phyloP scores from a whole-genome alignment of 2,888 invertebrate genomes.

The Agelastica alni region DNA sequence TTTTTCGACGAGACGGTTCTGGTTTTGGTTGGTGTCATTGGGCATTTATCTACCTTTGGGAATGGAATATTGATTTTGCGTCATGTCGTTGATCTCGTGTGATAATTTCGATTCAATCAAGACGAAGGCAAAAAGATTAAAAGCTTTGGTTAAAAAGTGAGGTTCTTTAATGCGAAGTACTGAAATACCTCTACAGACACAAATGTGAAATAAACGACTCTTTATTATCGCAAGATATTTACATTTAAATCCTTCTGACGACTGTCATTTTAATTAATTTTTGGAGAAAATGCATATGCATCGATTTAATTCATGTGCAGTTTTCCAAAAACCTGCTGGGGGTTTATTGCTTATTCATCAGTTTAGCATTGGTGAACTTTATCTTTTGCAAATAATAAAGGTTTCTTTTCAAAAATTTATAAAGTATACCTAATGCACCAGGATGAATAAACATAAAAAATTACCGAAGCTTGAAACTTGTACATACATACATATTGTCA shows the following conservation, averaged over 20 bases:
- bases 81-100: slow-evolving; percentile 28
- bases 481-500: no score
- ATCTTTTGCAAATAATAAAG: no score
- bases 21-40: slow-evolving; percentile 9
- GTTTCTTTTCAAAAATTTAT: no score
- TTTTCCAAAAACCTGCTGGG: no score
- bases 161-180: slow-evolving; percentile 15
- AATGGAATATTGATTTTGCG: slow-evolving; percentile 26
- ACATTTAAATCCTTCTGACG: slow-evolving; percentile 15
- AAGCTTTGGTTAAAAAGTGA: slow-evolving; percentile 9
- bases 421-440: no score
- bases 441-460: no score
- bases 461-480: no score
- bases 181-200: slow-evolving; percentile 7
- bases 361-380: no score
- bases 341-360: no score
- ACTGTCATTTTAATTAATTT: slow-evolving; percentile 1
- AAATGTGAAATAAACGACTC: slow-evolving; percentile 9
- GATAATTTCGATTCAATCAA: slow-evolving; percentile 32
- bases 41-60: slow-evolving; percentile 24
- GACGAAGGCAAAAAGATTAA: slow-evolving; percentile 7
- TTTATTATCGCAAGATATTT: slow-evolving; percentile 15
- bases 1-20: slow-evolving; percentile 11
- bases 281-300: no score
- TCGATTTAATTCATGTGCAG: no score